phyloP scores from a whole-genome alignment of 1,140 invertebrate genomes.

The Drosophila kohkoa region DNA sequence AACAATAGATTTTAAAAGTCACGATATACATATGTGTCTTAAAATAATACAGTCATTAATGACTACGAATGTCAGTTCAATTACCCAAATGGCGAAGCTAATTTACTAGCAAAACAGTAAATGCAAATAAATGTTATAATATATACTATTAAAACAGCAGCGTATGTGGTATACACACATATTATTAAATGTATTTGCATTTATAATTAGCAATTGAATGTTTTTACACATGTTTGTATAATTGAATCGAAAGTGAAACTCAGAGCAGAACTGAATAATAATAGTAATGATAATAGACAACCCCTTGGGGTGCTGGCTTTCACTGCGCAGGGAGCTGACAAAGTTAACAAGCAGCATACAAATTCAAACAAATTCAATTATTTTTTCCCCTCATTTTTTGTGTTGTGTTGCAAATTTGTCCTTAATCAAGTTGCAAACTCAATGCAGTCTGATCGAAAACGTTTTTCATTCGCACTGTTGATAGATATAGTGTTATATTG shows the following conservation, averaged over 20 bases:
- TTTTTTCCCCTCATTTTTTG: not conserved
- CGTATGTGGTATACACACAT: too few species aligned
- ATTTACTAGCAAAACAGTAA: not conserved
- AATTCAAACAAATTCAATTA: slow-evolving; percentile 2
- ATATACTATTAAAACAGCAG: too few species aligned
- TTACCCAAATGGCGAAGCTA: not conserved
- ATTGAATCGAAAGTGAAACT: not conserved
- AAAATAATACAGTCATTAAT: too few species aligned
- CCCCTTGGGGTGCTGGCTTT: not conserved
- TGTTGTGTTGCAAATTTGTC: not conserved
- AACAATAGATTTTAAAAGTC: too few species aligned
- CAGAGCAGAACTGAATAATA: not conserved
- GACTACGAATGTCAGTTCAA: not conserved
- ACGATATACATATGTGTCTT: too few species aligned
- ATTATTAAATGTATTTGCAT: not conserved
- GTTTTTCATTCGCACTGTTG: not conserved
- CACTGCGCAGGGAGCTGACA: not conserved
- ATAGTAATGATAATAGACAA: not conserved
- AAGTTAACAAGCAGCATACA: not conserved
- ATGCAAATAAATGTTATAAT: too few species aligned
- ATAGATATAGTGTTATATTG: not conserved
- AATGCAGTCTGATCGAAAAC: not conserved
- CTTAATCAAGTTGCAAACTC: not conserved
- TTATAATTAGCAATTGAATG: not conserved
- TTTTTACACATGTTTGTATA: not conserved